A percentile compares a stretch with the other conserved stretches of the same genome.
Conservation (phyloP, 2,888 invertebrate genomes). For the Augiades crinisus region DNA sequence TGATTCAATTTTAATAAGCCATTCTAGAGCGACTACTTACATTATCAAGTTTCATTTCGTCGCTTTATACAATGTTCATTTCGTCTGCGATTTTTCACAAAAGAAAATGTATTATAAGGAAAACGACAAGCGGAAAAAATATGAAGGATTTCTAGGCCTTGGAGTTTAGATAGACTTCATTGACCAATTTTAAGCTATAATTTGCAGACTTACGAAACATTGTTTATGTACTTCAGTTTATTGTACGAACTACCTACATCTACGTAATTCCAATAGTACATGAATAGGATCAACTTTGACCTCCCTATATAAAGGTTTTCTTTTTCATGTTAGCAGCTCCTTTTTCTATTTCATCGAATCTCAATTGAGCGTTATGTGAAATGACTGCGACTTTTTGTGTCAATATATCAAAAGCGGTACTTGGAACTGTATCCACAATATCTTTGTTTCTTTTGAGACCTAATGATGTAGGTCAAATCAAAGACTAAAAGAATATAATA, state of each 20-base stretch:
- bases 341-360: slow-evolving; percentile 24
- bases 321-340: slow-evolving; percentile 20
- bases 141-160: neutral
- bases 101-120: neutral
- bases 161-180: neutral
- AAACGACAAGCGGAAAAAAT: neutral
- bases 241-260: slow-evolving; percentile 10
- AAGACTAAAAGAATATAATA: no score
- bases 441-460: neutral
- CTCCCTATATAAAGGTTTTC: slow-evolving; percentile 20
- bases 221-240: slow-evolving; percentile 11
- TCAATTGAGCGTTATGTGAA: slow-evolving; percentile 27
- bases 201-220: neutral
- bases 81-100: slow-evolving; percentile 1
- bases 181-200: neutral
- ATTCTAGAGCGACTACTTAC: slow-evolving; percentile 7
- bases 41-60: slow-evolving; percentile 11
- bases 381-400: slow-evolving; percentile 20
- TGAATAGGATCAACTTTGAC: slow-evolving; percentile 15
- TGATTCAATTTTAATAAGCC: slow-evolving; percentile 18
- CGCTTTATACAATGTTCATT: slow-evolving; percentile 7
- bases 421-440: neutral
- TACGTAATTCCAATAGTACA: slow-evolving; percentile 5
- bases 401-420: slow-evolving; percentile 19
- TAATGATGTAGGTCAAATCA: neutral